Evolutionary conservation across 2,797 vertebrate species (phyloP), one percentile per base, ranked within the genome.

Genomic region (Streptopelia turtur): DNA sequence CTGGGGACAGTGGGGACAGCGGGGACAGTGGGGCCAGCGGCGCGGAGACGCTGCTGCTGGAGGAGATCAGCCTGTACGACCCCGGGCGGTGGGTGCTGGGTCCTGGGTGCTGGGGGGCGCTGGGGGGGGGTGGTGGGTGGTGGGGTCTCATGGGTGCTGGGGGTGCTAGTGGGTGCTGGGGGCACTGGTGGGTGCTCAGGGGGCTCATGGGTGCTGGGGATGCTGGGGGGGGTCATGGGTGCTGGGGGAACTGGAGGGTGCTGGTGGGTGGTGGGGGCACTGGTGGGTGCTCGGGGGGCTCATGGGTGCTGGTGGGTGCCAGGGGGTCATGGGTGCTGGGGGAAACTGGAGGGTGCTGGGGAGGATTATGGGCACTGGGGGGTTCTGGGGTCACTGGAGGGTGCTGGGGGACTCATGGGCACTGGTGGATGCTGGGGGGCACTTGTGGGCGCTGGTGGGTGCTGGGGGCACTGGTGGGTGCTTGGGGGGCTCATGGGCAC

Each of bases 11-110:
- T 25, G 41, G 0, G 8, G 60, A 98, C 92, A 75, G 97, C 55
- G 95, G 94, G n/a, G 98, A 98, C 97, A 96, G 97, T 97, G 97
- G 98, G 95, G 98, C 98, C 97, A 95, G 97, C 96, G 96, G 96
- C 76, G 95, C 98, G 93, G 97, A 43, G 41, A 43, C 41, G 41
- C 41, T 43, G 41, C 41, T 43, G 41, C 41, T 43, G 41, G 41
- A 43, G 41, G 41, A 43, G 41, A 43, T 43, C 41, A 43, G 41
- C 41, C 41, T 43, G 41, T 43, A 43, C 8, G 41, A 43, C 41
- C 41, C 41, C 8, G 39, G 9, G 9, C 18, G 3, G 3, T 8
- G 49, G 27, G 84, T 39, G 4, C 49, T 7, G n/a, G 56, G 3
- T 47, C 45, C 45, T 30, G 16, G 49, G 57, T 60, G 57, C 33